Conservation (phyloP, 1,140 invertebrate species). For the Magallana ariakensis region DNA sequence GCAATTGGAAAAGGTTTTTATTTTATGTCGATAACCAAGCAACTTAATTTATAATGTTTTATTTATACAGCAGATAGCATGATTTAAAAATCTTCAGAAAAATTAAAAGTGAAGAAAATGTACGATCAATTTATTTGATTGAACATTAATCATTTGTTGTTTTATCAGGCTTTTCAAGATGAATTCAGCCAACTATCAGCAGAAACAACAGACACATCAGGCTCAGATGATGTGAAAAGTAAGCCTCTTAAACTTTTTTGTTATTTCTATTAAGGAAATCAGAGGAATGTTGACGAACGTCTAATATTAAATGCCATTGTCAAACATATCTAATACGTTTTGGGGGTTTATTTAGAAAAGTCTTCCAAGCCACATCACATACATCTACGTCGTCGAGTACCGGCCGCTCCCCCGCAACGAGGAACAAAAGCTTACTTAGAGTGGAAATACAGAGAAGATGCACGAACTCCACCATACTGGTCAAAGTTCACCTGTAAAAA, state of each 20-base stretch:
- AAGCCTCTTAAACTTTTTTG: background rate
- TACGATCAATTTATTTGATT: background rate
- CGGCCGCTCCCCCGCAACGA: background rate
- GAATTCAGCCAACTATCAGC: background rate
- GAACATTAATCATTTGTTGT: no score
- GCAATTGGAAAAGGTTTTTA: conserved; percentile 44
- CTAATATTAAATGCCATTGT: no score
- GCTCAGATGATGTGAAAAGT: background rate
- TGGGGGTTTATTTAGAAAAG: no score
- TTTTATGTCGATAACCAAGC: background rate
- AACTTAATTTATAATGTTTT: background rate
- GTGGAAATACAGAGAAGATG: conserved; percentile 41
- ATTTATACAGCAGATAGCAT: background rate
- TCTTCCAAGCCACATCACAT: no score
- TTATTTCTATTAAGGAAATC: no score
- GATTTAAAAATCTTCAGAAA: no score
- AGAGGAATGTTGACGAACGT: no score
- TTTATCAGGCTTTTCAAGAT: background rate
- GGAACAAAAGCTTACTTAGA: conserved; percentile 41
- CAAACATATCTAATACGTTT: no score
- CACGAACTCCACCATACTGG: conserved; percentile 46
- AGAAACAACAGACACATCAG: background rate
- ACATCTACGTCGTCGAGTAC: background rate
- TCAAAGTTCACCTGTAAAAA: conserved; percentile 34
- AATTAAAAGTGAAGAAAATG: no score